Evolutionary conservation across 2,113 vertebrate genomes (phyloP).

Genomic region (Tichodroma muraria): DNA sequence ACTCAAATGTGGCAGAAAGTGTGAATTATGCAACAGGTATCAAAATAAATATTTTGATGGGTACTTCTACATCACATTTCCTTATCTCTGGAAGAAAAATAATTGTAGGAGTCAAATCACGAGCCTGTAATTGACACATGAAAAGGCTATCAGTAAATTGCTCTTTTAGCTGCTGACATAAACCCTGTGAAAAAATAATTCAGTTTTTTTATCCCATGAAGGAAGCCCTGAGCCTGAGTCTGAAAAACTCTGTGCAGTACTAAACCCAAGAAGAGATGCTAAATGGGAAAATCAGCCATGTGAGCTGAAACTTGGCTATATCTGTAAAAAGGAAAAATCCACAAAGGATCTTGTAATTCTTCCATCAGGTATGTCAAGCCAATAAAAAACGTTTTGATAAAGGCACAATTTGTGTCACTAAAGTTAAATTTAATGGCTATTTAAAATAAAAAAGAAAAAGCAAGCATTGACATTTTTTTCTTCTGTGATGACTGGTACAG

Average conservation of each 20-base stretch:
- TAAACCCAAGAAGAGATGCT: conserved; percentile 81
- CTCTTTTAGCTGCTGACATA: not conserved
- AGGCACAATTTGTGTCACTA: not conserved
- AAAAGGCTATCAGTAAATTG: not conserved
- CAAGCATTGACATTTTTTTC: not conserved
- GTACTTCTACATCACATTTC: not conserved
- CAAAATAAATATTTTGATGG: not conserved
- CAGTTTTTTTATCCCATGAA: conserved; percentile 32
- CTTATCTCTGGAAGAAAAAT: not conserved
- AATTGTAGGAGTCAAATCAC: not conserved
- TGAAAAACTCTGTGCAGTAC: conserved; percentile 77
- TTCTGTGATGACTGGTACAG: not conserved
- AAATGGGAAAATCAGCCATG: conserved; percentile 87
- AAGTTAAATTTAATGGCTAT: not conserved
- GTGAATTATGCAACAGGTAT: not conserved
- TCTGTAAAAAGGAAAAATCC: conserved; percentile 85
- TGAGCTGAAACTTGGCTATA: conserved; percentile 82
- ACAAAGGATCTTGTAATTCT: conserved; percentile 51
- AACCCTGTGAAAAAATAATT: not conserved
- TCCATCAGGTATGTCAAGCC: conserved; percentile 50
- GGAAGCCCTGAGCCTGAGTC: conserved; percentile 83
- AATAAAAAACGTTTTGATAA: not conserved
- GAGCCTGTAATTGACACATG: not conserved
- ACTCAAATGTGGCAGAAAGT: not conserved
- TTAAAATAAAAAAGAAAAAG: not conserved